A percentile compares a stretch with the other conserved stretches of the same genome.
These are phyloP conservation scores for Temnothorax rugatulus DNA, from an alignment of 2,888 invertebrate species.

Conservation along the genomic window DNA sequence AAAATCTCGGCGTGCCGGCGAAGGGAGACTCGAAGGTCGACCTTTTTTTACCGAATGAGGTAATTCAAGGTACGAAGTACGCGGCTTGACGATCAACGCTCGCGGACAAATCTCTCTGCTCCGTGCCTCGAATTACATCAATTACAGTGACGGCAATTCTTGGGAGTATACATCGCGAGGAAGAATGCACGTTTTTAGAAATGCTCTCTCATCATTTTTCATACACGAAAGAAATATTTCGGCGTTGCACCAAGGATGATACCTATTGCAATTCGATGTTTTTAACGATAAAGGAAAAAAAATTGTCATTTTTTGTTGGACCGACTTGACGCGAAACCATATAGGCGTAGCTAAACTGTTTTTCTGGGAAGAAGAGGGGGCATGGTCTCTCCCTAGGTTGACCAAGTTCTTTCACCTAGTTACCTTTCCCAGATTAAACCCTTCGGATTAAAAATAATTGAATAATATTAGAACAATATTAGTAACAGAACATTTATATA, in stretches of 20 bases:
- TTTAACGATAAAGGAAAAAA: neutral
- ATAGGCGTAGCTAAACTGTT: too few relatives aligned
- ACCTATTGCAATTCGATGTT: neutral
- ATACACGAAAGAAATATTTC: neutral
- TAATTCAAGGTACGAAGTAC: neutral
- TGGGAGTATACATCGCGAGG: neutral
- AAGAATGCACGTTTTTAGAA: neutral
- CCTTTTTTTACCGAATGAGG: constrained; percentile 15
- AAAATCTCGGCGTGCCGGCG: constrained; percentile 23
- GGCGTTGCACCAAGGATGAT: neutral
- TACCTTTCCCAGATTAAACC: too few relatives aligned
- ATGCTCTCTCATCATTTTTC: neutral
- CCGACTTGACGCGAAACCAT: too few relatives aligned
- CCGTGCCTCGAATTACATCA: constrained; percentile 3
- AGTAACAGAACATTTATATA: too few relatives aligned
- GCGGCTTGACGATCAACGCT: constrained; percentile 1
- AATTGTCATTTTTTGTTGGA: neutral
- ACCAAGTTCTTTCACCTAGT: too few relatives aligned
- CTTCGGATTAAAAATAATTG: too few relatives aligned
- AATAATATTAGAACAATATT: too few relatives aligned
- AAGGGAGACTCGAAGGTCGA: constrained; percentile 40
- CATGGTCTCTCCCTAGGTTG: too few relatives aligned
- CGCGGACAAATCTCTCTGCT: neutral
- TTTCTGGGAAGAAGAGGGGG: too few relatives aligned
- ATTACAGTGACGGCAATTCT: neutral